Evolutionary conservation across 2,113 vertebrate species (phyloP).

Genomic region (Ptychochromis oligacanthus): DNA sequence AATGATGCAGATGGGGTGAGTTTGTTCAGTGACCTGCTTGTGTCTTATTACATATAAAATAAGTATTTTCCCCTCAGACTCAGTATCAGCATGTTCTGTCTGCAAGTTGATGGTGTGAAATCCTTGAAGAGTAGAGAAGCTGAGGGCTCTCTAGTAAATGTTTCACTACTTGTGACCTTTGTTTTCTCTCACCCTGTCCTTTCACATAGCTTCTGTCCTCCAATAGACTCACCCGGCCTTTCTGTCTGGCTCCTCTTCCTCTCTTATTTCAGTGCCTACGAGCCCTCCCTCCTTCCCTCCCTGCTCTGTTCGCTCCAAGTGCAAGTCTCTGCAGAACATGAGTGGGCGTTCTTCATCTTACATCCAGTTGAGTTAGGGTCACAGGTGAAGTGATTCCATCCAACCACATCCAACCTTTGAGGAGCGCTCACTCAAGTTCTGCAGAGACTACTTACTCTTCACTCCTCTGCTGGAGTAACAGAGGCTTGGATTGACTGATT

Average conservation of each 20-base stretch:
- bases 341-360: neutral
- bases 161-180: slow-evolving; percentile 62
- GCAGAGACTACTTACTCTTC: neutral
- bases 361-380: neutral
- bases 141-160: slow-evolving; percentile 47
- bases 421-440: neutral
- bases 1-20: neutral
- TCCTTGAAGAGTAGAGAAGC: slow-evolving; percentile 13
- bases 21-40: neutral
- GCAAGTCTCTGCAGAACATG: neutral
- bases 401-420: neutral
- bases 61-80: neutral
- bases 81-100: neutral
- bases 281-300: neutral
- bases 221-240: neutral
- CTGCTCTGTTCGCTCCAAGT: neutral
- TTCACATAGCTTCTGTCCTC: neutral
- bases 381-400: neutral
- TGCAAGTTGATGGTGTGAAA: neutral
- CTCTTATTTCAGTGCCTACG: neutral
- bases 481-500: slow-evolving; percentile 34
- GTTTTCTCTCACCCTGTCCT: slow-evolving; percentile 1
- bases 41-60: neutral
- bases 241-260: neutral
- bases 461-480: neutral